These are phyloP conservation scores for Acleris sparsana DNA, from an alignment of 2,888 invertebrate genomes.

Conservation along the genomic window DNA sequence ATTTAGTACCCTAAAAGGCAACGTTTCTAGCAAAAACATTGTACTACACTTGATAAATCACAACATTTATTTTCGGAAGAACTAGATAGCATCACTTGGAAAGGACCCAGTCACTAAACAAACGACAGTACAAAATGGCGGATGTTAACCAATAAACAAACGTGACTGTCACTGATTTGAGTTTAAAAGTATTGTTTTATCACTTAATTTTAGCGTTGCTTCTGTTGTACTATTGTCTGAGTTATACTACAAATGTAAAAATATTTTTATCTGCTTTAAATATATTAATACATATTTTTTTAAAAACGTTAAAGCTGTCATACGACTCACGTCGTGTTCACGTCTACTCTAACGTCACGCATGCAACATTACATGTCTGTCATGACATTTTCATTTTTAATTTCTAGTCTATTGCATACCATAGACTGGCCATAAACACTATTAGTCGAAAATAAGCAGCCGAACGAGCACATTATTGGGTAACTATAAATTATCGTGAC, in stretches of 20 bases:
- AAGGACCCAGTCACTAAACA: constrained; percentile 80
- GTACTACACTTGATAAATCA: constrained; percentile 72
- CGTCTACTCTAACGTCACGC: constrained; percentile 50
- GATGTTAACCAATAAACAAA: constrained; percentile 83
- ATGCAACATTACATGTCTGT: constrained; percentile 47
- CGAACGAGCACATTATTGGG: too few relatives aligned
- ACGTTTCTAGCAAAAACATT: constrained; percentile 79
- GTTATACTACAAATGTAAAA: constrained; percentile 73
- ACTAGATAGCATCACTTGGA: constrained; percentile 74
- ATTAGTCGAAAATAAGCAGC: too few relatives aligned
- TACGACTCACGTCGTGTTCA: constrained; percentile 66
- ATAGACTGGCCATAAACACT: background rate
- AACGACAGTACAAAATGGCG: constrained; percentile 84
- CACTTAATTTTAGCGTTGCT: constrained; percentile 59
- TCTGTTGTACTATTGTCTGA: constrained; percentile 55
- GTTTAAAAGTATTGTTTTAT: constrained; percentile 50
- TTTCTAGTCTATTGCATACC: constrained; percentile 26
- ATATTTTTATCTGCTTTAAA: constrained; percentile 64
- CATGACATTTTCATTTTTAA: constrained; percentile 18
- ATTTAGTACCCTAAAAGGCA: constrained; percentile 68
- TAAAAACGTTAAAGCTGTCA: constrained; percentile 73
- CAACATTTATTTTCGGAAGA: constrained; percentile 68
- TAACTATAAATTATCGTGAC: too few relatives aligned
- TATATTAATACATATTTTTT: constrained; percentile 70
- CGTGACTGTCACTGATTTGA: constrained; percentile 73